Evolutionary conservation across 1,140 invertebrate genomes (phyloP).

Genomic region (Musca vetustissima): DNA sequence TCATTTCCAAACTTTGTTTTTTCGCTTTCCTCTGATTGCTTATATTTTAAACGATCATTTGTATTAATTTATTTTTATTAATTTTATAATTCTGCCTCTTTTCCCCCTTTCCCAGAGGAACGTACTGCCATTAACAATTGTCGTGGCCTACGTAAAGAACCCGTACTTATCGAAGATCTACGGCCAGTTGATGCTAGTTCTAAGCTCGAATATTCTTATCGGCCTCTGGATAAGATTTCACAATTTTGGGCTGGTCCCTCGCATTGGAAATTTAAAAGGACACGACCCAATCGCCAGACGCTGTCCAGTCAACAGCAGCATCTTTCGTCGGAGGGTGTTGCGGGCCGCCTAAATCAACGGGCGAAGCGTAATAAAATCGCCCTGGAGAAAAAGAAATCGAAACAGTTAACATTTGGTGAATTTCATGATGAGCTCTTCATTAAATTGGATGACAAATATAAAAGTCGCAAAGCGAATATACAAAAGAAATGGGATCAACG

Average conservation of each 20-base stretch:
- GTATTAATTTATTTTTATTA: slow-evolving; percentile 14
- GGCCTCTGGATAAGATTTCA: slow-evolving; percentile 52
- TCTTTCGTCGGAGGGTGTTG: not conserved
- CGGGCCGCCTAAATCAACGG: slow-evolving; percentile 22
- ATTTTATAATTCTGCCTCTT: no score
- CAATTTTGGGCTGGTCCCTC: slow-evolving; percentile 55
- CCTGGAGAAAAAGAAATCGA: slow-evolving; percentile 31
- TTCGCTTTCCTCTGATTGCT: no score
- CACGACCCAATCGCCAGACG: slow-evolving; percentile 32
- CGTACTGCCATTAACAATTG: slow-evolving; percentile 42
- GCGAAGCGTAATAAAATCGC: not conserved
- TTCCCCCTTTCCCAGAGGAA: slow-evolving; percentile 36
- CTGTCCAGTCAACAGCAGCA: slow-evolving; percentile 10
- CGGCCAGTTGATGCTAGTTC: slow-evolving; percentile 46
- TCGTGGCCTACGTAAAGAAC: slow-evolving; percentile 40
- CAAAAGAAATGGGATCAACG: slow-evolving; percentile 53
- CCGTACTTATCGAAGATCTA: slow-evolving; percentile 46
- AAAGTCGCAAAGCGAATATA: slow-evolving; percentile 43
- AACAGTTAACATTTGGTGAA: slow-evolving; percentile 37
- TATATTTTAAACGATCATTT: no score
- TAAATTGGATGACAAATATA: slow-evolving; percentile 37
- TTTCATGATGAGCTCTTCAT: slow-evolving; percentile 39
- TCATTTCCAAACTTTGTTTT: no score
- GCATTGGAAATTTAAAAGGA: slow-evolving; percentile 52
- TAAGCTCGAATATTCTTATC: slow-evolving; percentile 52